A percentile compares a stretch with the other conserved stretches of the same genome.
phyloP scores from a whole-genome alignment of 2,888 invertebrate species.

The Rhamnusium bicolor region DNA sequence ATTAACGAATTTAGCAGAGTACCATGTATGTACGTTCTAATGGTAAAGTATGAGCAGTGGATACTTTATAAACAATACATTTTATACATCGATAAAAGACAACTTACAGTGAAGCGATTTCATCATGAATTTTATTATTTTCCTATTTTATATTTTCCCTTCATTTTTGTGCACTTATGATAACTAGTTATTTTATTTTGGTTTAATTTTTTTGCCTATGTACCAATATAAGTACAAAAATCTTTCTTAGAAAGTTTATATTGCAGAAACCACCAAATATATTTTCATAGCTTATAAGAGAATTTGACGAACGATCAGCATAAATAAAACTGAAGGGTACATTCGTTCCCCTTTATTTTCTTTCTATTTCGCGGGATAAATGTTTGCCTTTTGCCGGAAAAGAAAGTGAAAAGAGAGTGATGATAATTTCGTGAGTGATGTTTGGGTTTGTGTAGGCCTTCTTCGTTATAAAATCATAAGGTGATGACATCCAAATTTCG shows the following conservation, averaged over 20 bases:
- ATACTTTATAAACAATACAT: too few species aligned
- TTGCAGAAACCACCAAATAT: conserved; percentile 19
- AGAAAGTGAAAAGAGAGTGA: conserved; percentile 57
- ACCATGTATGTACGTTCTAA: too few species aligned
- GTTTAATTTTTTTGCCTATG: background rate
- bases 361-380: conserved; percentile 67
- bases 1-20: too few species aligned
- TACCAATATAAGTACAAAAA: background rate
- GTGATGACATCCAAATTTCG: conserved; percentile 51
- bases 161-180: too few species aligned
- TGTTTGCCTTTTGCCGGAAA: conserved; percentile 61
- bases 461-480: conserved; percentile 60
- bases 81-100: too few species aligned
- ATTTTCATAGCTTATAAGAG: conserved; percentile 44
- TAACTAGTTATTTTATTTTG: background rate
- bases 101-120: too few species aligned
- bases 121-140: too few species aligned
- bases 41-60: too few species aligned
- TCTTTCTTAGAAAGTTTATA: background rate
- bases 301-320: conserved; percentile 59
- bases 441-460: conserved; percentile 56
- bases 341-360: conserved; percentile 66
- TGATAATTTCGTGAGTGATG: conserved; percentile 65
- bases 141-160: too few species aligned
- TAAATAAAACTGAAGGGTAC: conserved; percentile 58